Conservation (phyloP, 1,140 invertebrate species). For the Araneus ventricosus region DNA sequence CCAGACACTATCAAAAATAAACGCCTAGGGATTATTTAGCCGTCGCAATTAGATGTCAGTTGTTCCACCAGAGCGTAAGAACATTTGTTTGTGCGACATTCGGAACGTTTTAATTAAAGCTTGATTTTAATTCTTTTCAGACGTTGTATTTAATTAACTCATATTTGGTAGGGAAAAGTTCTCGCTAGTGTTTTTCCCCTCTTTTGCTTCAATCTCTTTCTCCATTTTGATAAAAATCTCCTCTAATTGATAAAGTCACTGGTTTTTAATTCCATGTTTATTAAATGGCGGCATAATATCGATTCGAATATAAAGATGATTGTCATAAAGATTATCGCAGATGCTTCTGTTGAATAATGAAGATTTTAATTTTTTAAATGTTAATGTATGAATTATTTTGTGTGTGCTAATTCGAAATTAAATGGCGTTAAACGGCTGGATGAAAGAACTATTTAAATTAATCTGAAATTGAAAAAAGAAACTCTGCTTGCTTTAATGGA, state of each 20-base stretch:
- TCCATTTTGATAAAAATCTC: background rate
- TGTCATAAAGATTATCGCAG: background rate
- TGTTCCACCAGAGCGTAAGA: background rate
- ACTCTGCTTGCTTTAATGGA: too few relatives aligned
- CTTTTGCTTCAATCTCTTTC: background rate
- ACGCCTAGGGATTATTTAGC: constrained; percentile 5
- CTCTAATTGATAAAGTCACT: background rate
- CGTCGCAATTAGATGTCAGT: constrained; percentile 55
- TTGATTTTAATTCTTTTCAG: constrained; percentile 64
- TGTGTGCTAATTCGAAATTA: too few relatives aligned
- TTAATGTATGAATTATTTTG: too few relatives aligned
- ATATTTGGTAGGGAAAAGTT: background rate
- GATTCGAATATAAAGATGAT: background rate
- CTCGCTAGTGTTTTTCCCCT: too few relatives aligned
- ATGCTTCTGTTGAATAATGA: background rate
- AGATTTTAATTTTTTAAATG: background rate
- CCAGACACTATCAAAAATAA: constrained; percentile 42
- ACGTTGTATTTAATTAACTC: constrained; percentile 52
- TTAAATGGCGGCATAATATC: background rate
- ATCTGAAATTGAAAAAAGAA: too few relatives aligned
- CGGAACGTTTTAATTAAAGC: constrained; percentile 61
- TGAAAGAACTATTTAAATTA: too few relatives aligned
- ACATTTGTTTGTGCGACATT: constrained; percentile 45
- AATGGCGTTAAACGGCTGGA: too few relatives aligned
- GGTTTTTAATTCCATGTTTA: background rate